Conservation (phyloP, 2,888 invertebrate genomes). For the Drosophila mercatorum region DNA sequence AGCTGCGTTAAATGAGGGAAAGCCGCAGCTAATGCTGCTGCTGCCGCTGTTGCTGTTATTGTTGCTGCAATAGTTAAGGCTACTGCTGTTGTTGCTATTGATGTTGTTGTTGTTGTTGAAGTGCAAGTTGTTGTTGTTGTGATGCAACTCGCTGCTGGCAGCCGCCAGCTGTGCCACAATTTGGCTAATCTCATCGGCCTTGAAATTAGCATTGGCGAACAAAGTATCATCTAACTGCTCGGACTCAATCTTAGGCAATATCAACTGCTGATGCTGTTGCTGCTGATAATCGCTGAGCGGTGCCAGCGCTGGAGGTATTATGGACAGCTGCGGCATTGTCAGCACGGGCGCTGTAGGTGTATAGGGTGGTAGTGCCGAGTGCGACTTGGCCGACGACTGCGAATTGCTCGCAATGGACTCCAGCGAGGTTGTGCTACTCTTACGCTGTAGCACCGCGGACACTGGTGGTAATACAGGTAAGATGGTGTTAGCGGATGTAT, state of each 20-base stretch:
- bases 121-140: conserved; percentile 38
- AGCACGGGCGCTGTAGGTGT: conserved; percentile 34
- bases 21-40: conserved; percentile 69
- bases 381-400: conserved; percentile 76
- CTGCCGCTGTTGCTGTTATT: conserved; percentile 57
- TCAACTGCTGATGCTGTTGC: conserved; percentile 19
- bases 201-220: conserved; percentile 62
- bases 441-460: conserved; percentile 77
- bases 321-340: conserved; percentile 53
- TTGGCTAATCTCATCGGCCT: conserved; percentile 78
- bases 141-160: conserved; percentile 51
- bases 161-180: conserved; percentile 73
- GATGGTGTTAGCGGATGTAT: conserved; percentile 22
- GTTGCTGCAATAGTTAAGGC: conserved; percentile 63
- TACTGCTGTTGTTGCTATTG: conserved; percentile 38
- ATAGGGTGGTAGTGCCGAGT: conserved; percentile 59
- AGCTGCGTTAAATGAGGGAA: conserved; percentile 71
- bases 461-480: conserved; percentile 45
- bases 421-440: conserved; percentile 83
- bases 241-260: conserved; percentile 18
- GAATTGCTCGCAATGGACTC: conserved; percentile 83
- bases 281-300: conserved; percentile 65
- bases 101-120: conserved; percentile 40
- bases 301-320: conserved; percentile 74
- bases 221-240: conserved; percentile 46